A percentile compares a stretch with the other conserved stretches of the same genome.
phyloP scores from a whole-genome alignment of 2,113 vertebrate genomes.

The Delphinapterus leucas region DNA sequence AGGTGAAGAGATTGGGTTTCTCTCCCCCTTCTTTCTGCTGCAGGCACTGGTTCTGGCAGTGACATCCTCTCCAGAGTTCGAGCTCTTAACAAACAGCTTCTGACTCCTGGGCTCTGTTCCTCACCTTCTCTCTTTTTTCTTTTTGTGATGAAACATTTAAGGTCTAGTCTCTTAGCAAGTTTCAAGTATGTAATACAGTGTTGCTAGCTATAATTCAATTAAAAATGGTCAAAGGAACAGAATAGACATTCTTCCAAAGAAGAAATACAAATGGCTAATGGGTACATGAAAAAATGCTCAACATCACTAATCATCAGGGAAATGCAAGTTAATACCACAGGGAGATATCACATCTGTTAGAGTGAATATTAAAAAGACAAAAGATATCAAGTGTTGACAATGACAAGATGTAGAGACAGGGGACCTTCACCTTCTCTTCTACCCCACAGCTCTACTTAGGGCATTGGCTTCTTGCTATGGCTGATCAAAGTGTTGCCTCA shows the following conservation, averaged over 20 bases:
- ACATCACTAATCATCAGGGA: too few relatives aligned
- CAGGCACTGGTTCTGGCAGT: not conserved
- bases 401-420: too few relatives aligned
- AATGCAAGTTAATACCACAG: not conserved
- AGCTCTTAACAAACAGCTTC: not conserved
- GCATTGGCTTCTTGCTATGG: not conserved
- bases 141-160: not conserved
- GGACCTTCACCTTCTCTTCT: too few relatives aligned
- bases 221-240: not conserved
- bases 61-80: not conserved
- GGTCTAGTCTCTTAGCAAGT: not conserved
- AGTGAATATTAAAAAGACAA: not conserved
- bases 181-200: not conserved
- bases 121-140: not conserved
- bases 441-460: too few relatives aligned
- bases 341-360: not conserved
- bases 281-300: too few relatives aligned
- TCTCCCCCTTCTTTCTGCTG: not conserved
- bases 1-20: not conserved
- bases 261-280: not conserved
- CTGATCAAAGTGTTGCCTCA: not conserved
- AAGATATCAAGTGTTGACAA: not conserved
- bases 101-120: not conserved
- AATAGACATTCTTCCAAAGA: not conserved
- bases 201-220: not conserved